Evolutionary conservation across 1,140 invertebrate species (phyloP), one percentile per base, ranked within the genome.

Genomic region (Lysiphlebus fabarum): DNA sequence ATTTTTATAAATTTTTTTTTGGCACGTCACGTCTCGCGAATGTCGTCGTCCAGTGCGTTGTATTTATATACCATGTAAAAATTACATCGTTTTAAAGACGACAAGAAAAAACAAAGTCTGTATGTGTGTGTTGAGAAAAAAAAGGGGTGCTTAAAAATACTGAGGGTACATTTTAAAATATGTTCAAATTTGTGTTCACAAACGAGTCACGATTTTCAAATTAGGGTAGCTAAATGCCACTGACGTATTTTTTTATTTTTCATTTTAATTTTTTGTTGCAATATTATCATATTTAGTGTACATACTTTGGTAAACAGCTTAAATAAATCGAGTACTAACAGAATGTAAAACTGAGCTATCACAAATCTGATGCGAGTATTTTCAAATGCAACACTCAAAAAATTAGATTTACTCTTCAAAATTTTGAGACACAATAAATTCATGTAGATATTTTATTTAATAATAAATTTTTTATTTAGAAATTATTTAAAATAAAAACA

Each of bases 201-300:
- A 79, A 78, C 76, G 70, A 78, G 77, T 79, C 77, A 79, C 77
- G 77, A 77, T 78, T 71, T 68, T 67, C 73, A 78, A 78, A 80
- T 78, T 79, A 78, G 75, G 69, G 67, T 53, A 70, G 74, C 77
- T 78, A 78, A 80, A 80, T 78, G 77, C 77, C 73, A 66, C 72
- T 74, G 73, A 74, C 74, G 70, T 76, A 77, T 77, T 79, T 77
- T 76, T 38, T 26, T 26, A 26, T 26, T 26, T 26, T 26, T 26
- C 17, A 26, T 26, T 26, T 26, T 26, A 26, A n/a, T 4, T 26
- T 26, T 68, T 70, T 74, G 68, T 76, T 76, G 74, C 76, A 78
- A 78, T 78, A 80, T 78, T 78, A 78, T 78, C 75, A 76, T 78
- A 78, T 80, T 80, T 78, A 79, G 76, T 79, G 78, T 79, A 76